Conservation (phyloP, 2,888 invertebrate genomes). For the Silvanus unidentatus region DNA sequence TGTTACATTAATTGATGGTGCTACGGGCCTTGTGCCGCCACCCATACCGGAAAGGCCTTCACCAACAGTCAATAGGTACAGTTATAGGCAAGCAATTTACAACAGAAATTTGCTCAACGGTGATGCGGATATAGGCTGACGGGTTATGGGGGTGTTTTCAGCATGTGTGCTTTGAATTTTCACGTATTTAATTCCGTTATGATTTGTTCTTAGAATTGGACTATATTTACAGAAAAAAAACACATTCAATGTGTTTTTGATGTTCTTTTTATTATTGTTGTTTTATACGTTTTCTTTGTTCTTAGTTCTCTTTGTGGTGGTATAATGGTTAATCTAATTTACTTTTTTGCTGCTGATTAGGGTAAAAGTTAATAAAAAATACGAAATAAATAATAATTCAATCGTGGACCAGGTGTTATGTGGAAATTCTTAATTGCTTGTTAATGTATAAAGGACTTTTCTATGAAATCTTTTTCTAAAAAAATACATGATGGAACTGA, state of each 20-base stretch:
- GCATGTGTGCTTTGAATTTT: slow-evolving; percentile 66
- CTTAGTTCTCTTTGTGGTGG: slow-evolving; percentile 3
- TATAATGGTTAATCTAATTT: slow-evolving; percentile 3
- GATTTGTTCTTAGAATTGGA: too few relatives aligned
- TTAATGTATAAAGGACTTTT: too few relatives aligned
- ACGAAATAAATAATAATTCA: too few relatives aligned
- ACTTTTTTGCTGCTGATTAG: too few relatives aligned
- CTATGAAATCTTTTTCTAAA: too few relatives aligned
- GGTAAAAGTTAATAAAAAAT: too few relatives aligned
- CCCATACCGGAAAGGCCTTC: slow-evolving; percentile 54
- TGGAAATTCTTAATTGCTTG: too few relatives aligned
- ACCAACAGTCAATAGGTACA: slow-evolving; percentile 58
- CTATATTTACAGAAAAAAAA: too few relatives aligned
- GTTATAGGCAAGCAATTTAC: slow-evolving; percentile 54
- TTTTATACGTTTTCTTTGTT: too few relatives aligned
- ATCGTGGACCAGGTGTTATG: too few relatives aligned
- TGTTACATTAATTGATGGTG: slow-evolving; percentile 28
- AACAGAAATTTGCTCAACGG: slow-evolving; percentile 51
- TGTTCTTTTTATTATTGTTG: too few relatives aligned
- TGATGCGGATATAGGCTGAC: slow-evolving; percentile 61
- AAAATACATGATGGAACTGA: not conserved
- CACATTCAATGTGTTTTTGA: too few relatives aligned
- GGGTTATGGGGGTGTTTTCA: slow-evolving; percentile 75
- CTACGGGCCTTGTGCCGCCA: slow-evolving; percentile 49
- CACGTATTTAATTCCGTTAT: slow-evolving; percentile 19